These are phyloP conservation scores for Pasiphila rectangulata DNA, from an alignment of 2,888 invertebrate species.

Conservation along the genomic window DNA sequence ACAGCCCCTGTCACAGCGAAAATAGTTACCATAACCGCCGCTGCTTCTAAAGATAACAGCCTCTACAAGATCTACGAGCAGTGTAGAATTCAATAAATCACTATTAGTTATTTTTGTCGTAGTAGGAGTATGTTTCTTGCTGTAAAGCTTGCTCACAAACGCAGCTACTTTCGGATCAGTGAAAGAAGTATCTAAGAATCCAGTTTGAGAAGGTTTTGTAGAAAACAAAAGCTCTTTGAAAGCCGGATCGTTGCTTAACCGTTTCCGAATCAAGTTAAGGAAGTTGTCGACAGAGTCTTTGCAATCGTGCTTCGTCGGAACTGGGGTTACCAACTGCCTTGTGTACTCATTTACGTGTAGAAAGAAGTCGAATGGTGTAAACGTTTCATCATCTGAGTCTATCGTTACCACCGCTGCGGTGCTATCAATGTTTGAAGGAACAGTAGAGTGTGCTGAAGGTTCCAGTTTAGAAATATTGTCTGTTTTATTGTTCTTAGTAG, in stretches of 20 bases:
- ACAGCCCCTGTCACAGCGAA: too few species aligned
- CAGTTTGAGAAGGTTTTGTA: slow-evolving; percentile 36
- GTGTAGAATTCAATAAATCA: slow-evolving; percentile 64
- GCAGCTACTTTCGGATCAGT: slow-evolving; percentile 61
- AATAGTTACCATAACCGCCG: slow-evolving; percentile 56
- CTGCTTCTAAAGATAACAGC: slow-evolving; percentile 67
- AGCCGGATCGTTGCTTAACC: slow-evolving; percentile 56
- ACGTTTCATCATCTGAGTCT: slow-evolving; percentile 34
- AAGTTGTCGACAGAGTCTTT: slow-evolving; percentile 64
- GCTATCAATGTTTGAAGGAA: slow-evolving; percentile 5
- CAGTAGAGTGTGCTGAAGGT: not conserved
- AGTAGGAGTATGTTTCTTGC: slow-evolving; percentile 51
- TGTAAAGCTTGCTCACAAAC: slow-evolving; percentile 61
- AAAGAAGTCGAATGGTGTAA: slow-evolving; percentile 55
- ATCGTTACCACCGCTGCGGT: slow-evolving; percentile 1
- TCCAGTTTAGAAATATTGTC: slow-evolving; percentile 4
- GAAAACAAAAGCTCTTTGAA: slow-evolving; percentile 57
- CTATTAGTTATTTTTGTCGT: slow-evolving; percentile 46
- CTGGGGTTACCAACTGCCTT: slow-evolving; percentile 36
- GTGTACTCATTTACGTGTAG: slow-evolving; percentile 53
- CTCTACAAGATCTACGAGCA: slow-evolving; percentile 69
- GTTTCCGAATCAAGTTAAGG: slow-evolving; percentile 61
- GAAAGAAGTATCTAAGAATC: slow-evolving; percentile 42
- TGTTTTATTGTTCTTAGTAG: slow-evolving; percentile 5
- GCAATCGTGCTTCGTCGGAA: slow-evolving; percentile 44